Evolutionary conservation across 2,797 vertebrate genomes (phyloP), one percentile per base, ranked within the genome.

Genomic region (Hydrolagus colliei): DNA sequence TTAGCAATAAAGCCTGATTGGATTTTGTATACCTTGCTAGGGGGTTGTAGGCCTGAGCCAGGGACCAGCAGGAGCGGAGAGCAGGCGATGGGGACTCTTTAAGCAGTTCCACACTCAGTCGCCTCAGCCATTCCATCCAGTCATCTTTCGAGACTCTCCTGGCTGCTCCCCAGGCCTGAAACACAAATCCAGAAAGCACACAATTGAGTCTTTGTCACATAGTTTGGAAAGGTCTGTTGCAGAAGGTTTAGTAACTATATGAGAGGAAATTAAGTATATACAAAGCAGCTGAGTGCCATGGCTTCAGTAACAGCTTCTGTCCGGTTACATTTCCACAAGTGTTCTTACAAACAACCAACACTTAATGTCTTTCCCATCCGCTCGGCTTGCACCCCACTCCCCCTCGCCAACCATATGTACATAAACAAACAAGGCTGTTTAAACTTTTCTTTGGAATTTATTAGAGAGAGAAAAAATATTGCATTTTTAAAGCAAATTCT

Each of bases 101-200:
- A 85, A 99, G 93, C 89, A 99, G 91, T 87, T 99, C 98, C 86
- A 99, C 93, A 85, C 98, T 99, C 88, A 99, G 92, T 4, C 98
- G 91, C 76, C 98, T 92, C 87, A 99, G 92, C 98, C 98, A 99
- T 82, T 99, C 98, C 89, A 99, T 91, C 98, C 98, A 99, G 88
- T 99, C 98, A 18, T 99, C 98, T 90, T 99, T 99, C 89, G 98
- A 99, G 88, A 99, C 98, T 91, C 98, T 96, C 76, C 98, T 95
- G 87, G 98, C 97, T 0, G 98, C 98, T 86, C 98, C 98, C 98
- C 98, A 99, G 32, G 98, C 98, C 98, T 99, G 91, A 2, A 87
- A 78, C 0, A 78, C 62, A 89, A 87, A 27, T 68, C 61, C 12
- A 77, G 41, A 68, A 8, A 35, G 16, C 27, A 35, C 22, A 41